Conservation (phyloP, 2,797 vertebrate genomes). For the Remorina albescens region DNA sequence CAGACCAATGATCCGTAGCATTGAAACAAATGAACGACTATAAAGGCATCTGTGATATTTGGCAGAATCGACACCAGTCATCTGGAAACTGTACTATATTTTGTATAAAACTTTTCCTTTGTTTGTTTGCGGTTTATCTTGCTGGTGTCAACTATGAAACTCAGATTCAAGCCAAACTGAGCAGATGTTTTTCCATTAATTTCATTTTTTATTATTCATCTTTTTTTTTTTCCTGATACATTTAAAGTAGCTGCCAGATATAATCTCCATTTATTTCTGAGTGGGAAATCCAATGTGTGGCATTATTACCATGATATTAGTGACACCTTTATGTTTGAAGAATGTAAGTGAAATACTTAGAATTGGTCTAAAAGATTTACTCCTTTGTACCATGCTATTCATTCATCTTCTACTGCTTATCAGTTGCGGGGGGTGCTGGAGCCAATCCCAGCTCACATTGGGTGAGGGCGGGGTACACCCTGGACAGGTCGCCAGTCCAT, state of each 20-base stretch:
- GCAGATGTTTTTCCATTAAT: not conserved
- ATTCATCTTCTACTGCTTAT: no score
- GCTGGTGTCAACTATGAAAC: not conserved
- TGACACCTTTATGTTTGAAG: constrained; percentile 9
- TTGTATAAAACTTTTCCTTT: not conserved
- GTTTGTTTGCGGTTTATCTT: not conserved
- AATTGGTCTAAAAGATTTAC: constrained; percentile 5
- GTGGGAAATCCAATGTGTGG: constrained; percentile 1
- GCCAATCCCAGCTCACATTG: no score
- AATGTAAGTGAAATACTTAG: not conserved
- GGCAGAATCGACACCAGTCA: not conserved
- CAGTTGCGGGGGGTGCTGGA: no score
- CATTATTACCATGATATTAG: constrained; percentile 8
- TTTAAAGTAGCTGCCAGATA: not conserved
- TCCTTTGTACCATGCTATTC: not conserved
- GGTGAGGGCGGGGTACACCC: no score
- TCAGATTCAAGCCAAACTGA: not conserved
- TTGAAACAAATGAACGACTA: not conserved
- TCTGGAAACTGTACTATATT: not conserved
- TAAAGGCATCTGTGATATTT: not conserved
- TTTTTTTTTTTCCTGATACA: not conserved
- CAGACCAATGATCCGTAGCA: not conserved
- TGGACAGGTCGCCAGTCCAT: no score
- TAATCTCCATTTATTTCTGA: constrained; percentile 11
- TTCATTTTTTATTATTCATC: not conserved